Evolutionary conservation across 2,888 invertebrate genomes (phyloP), one percentile per base, ranked within the genome.

Genomic region (Crepidodera aurea): DNA sequence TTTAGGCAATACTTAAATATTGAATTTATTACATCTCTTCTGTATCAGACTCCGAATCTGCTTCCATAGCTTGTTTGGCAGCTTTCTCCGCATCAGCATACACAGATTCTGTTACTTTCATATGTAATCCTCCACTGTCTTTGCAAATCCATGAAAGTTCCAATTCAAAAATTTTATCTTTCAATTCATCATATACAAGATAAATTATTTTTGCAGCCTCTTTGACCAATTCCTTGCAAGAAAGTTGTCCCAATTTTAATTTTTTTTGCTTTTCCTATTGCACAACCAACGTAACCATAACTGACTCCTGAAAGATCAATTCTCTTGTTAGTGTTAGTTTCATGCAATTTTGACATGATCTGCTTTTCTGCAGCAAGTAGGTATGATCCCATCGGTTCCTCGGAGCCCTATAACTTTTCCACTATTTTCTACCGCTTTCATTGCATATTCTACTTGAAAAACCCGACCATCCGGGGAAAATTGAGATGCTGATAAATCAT

Each of bases 401-500:
- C 94, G 84, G 3, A 99, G 86, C 0, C 93, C 98, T 68, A 99
- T 91, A 10, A 96, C 96, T 63, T 98, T 98, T 7, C 98, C 97
- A 62, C 81, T 81, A 58, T 81, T 81, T 83, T 99, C 99, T 1
- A 99, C 98, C 2, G 99, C 99, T 83, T 99, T 99, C 57, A 93
- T 93, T 2, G 99, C 99, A 84, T 99, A 99, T 85, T 99, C 99
- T 1, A 99, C 96, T 88, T 99, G 99, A 82, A 99, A 99, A 29
- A 99, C 98, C 73, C 98, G 86, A 7, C 99, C 99, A 81, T 99
- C 99, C 1, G 99, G 99, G 1, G 98, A 99, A 83, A 99, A 99
- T 85, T 99, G 99, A 39, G 99, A 97, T n/a, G 99, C 99, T 63
- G 98, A 98, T 75, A 99, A 86, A 88, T 99, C 99, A 81, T 99